These are phyloP conservation scores for Boulengerochromis microlepis DNA, from an alignment of 2,113 vertebrate species.

Conservation along the genomic window DNA sequence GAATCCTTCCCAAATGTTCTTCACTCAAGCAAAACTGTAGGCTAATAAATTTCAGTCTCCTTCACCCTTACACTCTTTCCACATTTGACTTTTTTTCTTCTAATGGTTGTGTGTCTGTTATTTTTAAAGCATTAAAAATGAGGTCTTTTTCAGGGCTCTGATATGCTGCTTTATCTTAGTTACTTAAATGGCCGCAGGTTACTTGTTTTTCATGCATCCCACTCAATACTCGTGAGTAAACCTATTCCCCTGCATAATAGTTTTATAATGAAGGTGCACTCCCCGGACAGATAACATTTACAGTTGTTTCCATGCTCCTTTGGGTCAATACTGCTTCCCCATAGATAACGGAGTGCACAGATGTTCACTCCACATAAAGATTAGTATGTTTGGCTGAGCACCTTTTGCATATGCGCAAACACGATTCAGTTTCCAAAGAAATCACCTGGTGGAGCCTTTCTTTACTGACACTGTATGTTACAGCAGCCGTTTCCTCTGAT, in stretches of 20 bases:
- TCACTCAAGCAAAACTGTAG: slow-evolving; percentile 78
- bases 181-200: background rate
- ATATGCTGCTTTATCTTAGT: background rate
- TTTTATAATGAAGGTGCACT: slow-evolving; percentile 44
- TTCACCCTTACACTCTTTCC: slow-evolving; percentile 23
- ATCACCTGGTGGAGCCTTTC: background rate
- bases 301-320: slow-evolving; percentile 35
- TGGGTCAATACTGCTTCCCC: slow-evolving; percentile 30
- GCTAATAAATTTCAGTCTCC: slow-evolving; percentile 86
- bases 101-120: background rate
- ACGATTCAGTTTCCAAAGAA: background rate
- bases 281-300: slow-evolving; percentile 35
- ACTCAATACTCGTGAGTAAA: slow-evolving; percentile 19
- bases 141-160: background rate
- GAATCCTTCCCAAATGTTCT: slow-evolving; percentile 77
- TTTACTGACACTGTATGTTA: background rate
- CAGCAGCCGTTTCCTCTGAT: background rate
- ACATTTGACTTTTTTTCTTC: background rate
- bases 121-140: background rate
- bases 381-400: slow-evolving; percentile 11
- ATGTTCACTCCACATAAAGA: background rate
- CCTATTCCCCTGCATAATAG: slow-evolving; percentile 34
- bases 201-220: slow-evolving; percentile 44
- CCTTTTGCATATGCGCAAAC: slow-evolving; percentile 29
- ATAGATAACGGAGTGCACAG: slow-evolving; percentile 20